phyloP scores from a whole-genome alignment of 2,113 vertebrate species.

The Rhinopomastus cyanomelas region DNA sequence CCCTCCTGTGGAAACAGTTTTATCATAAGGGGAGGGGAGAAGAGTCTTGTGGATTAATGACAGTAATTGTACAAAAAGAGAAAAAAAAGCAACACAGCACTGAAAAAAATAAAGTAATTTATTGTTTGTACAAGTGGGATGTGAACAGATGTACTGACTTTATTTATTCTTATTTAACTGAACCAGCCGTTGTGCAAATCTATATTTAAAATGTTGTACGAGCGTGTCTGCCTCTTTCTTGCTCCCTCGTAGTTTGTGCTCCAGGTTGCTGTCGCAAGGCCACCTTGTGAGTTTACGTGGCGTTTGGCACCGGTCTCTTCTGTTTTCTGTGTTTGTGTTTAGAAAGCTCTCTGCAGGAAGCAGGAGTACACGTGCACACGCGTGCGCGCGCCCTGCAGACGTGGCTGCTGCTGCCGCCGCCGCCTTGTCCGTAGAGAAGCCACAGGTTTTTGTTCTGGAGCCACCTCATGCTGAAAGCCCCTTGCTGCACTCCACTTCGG shows the following conservation, averaged over 20 bases:
- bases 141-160: slow-evolving; percentile 90
- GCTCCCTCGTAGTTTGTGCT: slow-evolving; percentile 79
- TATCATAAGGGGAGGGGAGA: slow-evolving; percentile 64
- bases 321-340: slow-evolving; percentile 44
- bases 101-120: slow-evolving; percentile 97
- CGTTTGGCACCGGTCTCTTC: slow-evolving; percentile 78
- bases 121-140: slow-evolving; percentile 97
- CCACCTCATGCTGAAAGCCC: neutral
- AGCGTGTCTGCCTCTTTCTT: slow-evolving; percentile 56
- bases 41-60: slow-evolving; percentile 63
- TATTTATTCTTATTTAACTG: slow-evolving; percentile 99
- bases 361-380: slow-evolving; percentile 56
- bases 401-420: slow-evolving; percentile 53
- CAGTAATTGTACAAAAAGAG: slow-evolving; percentile 60
- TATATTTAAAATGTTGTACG: slow-evolving; percentile 82
- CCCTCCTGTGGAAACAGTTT: slow-evolving; percentile 79
- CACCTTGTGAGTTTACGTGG: slow-evolving; percentile 78
- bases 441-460: slow-evolving; percentile 13
- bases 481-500: neutral
- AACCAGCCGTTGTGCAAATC: slow-evolving; percentile 81
- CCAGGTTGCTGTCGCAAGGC: slow-evolving; percentile 74
- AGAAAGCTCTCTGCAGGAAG: slow-evolving; percentile 70
- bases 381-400: slow-evolving; percentile 4
- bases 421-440: slow-evolving; percentile 18
- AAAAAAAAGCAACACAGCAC: slow-evolving; percentile 86